Evolutionary conservation across 2,888 invertebrate genomes (phyloP), one percentile per base, ranked within the genome.

Genomic region (Chrysodeixis includens): DNA sequence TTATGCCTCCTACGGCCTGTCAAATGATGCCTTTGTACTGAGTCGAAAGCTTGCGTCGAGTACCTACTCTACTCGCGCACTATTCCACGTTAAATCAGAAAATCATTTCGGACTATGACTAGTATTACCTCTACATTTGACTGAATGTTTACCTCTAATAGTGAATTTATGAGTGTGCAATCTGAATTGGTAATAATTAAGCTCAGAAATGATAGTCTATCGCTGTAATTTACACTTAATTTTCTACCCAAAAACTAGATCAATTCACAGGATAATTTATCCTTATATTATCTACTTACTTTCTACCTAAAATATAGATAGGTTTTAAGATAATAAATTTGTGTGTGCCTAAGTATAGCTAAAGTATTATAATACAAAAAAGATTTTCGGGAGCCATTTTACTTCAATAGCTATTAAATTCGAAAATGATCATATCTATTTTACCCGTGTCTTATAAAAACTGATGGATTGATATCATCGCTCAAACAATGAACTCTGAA

Each of bases 391-490:
- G 4, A 22, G 53, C 58, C 10, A 44, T 59, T 58, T 62, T 10
- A 7, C 14, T 20, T 16, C 26, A 49, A 40, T 53, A 62, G n/a
- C 30, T 22, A 26, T 16, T 55, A 40, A 56, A 70, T 18, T 51
- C 46, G 18, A 54, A 62, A 69, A 74, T 80, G 61, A 67, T 69
- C 69, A 66, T 59, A 62, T n/a, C n/a, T 46, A 22, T 51, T 30
- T 62, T 59, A 61, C 64, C 72, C 69, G 63, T 61, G 74, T 67
- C 78, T 74, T 66, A 72, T 70, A 80, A 66, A 66, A 65, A 62
- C 75, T 78, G 78, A 79, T 75, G 62, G 75, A 79, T 78, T 74
- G 78, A 64, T 71, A 75, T 67, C 73, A 72, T 79, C 78, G 54
- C 72, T 78, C 76, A 79, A 62, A 62, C 66, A 70, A 68, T 63